phyloP scores from a whole-genome alignment of 1,140 invertebrate species.

The Rhagoletis pomonella region DNA sequence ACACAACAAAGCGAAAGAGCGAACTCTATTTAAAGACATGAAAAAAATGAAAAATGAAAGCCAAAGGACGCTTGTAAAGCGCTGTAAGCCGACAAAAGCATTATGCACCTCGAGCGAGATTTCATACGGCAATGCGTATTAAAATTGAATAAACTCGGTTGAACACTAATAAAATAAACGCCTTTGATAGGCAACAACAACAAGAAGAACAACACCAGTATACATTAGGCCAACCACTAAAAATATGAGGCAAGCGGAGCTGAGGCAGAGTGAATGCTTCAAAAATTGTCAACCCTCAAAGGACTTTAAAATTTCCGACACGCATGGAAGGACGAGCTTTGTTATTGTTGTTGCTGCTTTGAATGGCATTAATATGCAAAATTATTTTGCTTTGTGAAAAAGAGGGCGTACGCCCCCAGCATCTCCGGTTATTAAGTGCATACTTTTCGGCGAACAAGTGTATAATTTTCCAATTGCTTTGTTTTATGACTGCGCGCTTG shows the following conservation, averaged over 20 bases:
- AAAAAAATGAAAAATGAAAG: neutral
- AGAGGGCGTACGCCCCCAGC: conserved; percentile 36
- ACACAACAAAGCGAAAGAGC: conserved; percentile 57
- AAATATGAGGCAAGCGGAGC: neutral
- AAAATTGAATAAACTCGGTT: conserved; percentile 48
- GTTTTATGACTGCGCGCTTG: conserved; percentile 62
- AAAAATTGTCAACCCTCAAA: conserved; percentile 39
- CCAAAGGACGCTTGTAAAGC: neutral
- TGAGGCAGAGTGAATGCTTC: neutral
- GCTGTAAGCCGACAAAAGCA: conserved; percentile 40
- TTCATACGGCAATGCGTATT: neutral
- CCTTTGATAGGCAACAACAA: conserved; percentile 9
- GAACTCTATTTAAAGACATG: neutral
- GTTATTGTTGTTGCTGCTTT: neutral
- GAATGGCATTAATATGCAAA: conserved; percentile 44
- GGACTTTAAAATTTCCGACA: neutral
- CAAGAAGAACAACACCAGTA: neutral
- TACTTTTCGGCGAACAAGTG: conserved; percentile 65
- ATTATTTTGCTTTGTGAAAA: conserved; percentile 45
- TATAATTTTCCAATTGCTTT: conserved; percentile 73
- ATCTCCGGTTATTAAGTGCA: conserved; percentile 36
- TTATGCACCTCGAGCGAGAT: conserved; percentile 2
- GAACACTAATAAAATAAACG: conserved; percentile 43
- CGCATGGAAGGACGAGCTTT: neutral
- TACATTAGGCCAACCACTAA: neutral